phyloP scores from a whole-genome alignment of 1,140 invertebrate species.

The Drosophila varians region DNA sequence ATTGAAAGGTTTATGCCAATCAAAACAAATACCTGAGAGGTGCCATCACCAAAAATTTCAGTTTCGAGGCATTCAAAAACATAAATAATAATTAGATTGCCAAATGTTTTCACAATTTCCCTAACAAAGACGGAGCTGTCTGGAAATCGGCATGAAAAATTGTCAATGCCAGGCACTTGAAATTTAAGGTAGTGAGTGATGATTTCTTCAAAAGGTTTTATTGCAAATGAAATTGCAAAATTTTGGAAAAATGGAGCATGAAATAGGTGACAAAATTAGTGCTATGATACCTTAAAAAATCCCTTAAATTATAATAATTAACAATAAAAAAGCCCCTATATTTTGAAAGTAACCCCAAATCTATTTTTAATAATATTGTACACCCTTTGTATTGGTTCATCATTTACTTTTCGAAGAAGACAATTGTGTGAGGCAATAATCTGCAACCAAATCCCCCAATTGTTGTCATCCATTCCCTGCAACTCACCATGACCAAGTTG shows the following conservation, averaged over 20 bases:
- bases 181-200: conserved; percentile 65
- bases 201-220: conserved; percentile 46
- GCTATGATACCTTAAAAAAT: too few relatives aligned
- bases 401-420: not conserved
- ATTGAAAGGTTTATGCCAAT: conserved; percentile 29
- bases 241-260: conserved; percentile 34
- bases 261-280: conserved; percentile 15
- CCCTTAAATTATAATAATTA: too few relatives aligned
- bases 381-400: not conserved
- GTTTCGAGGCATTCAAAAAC: conserved; percentile 25
- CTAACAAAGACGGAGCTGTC: conserved; percentile 48
- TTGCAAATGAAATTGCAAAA: conserved; percentile 38
- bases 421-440: conserved; percentile 38
- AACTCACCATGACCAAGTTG: conserved; percentile 51
- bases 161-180: conserved; percentile 72
- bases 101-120: conserved; percentile 67
- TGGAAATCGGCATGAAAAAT: conserved; percentile 49
- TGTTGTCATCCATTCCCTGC: conserved; percentile 38
- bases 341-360: not conserved
- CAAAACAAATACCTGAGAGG: conserved; percentile 17
- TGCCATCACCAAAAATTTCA: conserved; percentile 17
- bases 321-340: too few relatives aligned
- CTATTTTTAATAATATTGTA: not conserved
- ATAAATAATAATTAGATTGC: conserved; percentile 52
- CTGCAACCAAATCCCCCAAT: conserved; percentile 20